These are phyloP conservation scores for Meiosimyza platycephala DNA, from an alignment of 2,888 invertebrate genomes.

Conservation along the genomic window DNA sequence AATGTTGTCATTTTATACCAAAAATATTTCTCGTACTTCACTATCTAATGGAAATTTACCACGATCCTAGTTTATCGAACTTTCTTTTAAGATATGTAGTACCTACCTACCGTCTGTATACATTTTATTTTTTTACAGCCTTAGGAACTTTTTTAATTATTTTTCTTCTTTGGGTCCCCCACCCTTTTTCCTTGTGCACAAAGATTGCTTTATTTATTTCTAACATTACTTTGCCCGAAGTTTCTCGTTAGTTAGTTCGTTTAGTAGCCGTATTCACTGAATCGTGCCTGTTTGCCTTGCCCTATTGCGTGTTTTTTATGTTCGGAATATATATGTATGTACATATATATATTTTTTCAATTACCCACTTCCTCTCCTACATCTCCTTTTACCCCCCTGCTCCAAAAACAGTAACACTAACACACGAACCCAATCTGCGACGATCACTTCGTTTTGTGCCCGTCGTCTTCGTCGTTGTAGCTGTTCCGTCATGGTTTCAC, in stretches of 20 bases:
- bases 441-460: constrained; percentile 8
- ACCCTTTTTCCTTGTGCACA: constrained; percentile 45
- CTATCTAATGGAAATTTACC: too few relatives aligned
- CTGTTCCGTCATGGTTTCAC: constrained; percentile 19
- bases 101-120: too few relatives aligned
- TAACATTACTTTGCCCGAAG: constrained; percentile 42
- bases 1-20: too few relatives aligned
- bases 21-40: too few relatives aligned
- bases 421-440: neutral
- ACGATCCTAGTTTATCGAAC: too few relatives aligned
- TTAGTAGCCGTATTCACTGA: constrained; percentile 30
- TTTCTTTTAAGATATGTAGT: too few relatives aligned
- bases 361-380: constrained; percentile 40
- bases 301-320: constrained; percentile 66
- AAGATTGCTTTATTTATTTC: constrained; percentile 55
- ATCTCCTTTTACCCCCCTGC: constrained; percentile 16
- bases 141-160: too few relatives aligned
- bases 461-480: constrained; percentile 2
- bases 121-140: too few relatives aligned
- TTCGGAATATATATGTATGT: constrained; percentile 36
- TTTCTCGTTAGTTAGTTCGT: too few relatives aligned
- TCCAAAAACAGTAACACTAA: constrained; percentile 20
- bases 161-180: constrained; percentile 14
- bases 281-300: constrained; percentile 63
- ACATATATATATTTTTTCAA: constrained; percentile 48